Base-by-base conservation (phyloP, 2,113 vertebrate genomes). In the Todiramphus chloris region DNA sequence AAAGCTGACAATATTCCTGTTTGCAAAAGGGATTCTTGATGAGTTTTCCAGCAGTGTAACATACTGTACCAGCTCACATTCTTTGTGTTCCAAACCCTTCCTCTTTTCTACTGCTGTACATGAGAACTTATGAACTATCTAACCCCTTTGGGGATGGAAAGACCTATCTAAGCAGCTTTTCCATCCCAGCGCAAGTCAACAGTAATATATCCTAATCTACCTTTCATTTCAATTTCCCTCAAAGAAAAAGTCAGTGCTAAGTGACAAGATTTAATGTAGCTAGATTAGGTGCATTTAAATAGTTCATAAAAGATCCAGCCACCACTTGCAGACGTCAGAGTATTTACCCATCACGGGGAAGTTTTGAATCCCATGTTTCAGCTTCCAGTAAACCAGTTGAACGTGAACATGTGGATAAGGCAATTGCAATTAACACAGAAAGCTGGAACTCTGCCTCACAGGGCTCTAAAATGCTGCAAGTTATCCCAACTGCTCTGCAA, bases 271-370 rank as follows among this genome's bases (percentile, higher is more conserved):
- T 28, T 53, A 39, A 51, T 1, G 3, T 2, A 25, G 39, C 28
- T 51, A 30, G n/a, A 50, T 68, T 3, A 73, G 43, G 14, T 8
- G 35, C 10, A 33, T 14, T 31, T 48, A n/a, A 46, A 60, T 1
- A 66, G 37, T 2, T 60, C 33, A 31, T 9, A 51, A 30, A 41
- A 31, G 53, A 72, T 41, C 37, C 12, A 15, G 28, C 13, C n/a
- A 62, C 28, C 10, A 16, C 16, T 5, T 1, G 1, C 5, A 83
- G 35, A 25, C 59, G 51, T 2, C 1, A 3, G 25, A 50, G 50
- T 10, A 28, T 55, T 11, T 27, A 31, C 25, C 30, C 51, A 15
- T 33, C 18, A 18, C 0, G 24, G 70, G 60, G 78, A 70, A 44
- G 28, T 4, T 84, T 9, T 55, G 41, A 48, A 83, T 33, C 11